Base-by-base conservation (phyloP, 2,113 vertebrate species). In the Petrocephalus microphthalmus region DNA sequence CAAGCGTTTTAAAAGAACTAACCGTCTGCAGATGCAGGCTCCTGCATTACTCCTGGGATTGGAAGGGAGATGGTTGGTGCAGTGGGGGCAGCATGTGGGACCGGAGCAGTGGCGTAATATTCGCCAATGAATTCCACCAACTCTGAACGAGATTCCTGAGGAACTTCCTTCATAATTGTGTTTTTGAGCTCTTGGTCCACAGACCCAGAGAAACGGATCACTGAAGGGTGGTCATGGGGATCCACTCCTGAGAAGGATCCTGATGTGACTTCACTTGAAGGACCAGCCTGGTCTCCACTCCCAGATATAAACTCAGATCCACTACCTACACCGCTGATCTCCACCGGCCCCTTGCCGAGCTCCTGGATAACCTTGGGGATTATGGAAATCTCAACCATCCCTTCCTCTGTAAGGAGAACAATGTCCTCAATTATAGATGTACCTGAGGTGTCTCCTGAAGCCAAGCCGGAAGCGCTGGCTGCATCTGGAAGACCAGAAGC, bases 351-450 rank as follows among this genome's bases (percentile, higher is more conserved):
- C 33, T 94, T 95, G 60, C 94, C 95, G 0, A 97, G 91, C 91
- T 97, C 96, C 88, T 95, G 93, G 84, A 93, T 94, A 57, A 93
- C 51, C 0, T 88, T 92, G 57, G 93, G 92, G 85, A 92, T 91
- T n/a, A 95, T 95, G 37, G 95, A 92, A 47, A 90, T 89, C 88
- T 96, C 95, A 54, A 87, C 89, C 83, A 94, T 45, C 20, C 95
- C 93, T 89, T 95, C 95, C 20, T 94, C 93, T 88, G 93, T 91
- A 49, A 96, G 91, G 54, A 96, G 95, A 52, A 94, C 93, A 89
- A 96, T 87, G 5, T 94, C 95, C 56, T 94, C 94, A 17, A 94
- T 95, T 20, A 94, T 94, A 25, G 89, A 92, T 81, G 88, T 83
- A 90, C 91, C 90, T 22, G 95, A 92, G 88, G 89, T 53, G 3